Percentiles rank a stretch among this genome's conserved stretches.
Evolutionary conservation across 2,797 vertebrate genomes (phyloP).

Genomic region (Nothura maculosa): DNA sequence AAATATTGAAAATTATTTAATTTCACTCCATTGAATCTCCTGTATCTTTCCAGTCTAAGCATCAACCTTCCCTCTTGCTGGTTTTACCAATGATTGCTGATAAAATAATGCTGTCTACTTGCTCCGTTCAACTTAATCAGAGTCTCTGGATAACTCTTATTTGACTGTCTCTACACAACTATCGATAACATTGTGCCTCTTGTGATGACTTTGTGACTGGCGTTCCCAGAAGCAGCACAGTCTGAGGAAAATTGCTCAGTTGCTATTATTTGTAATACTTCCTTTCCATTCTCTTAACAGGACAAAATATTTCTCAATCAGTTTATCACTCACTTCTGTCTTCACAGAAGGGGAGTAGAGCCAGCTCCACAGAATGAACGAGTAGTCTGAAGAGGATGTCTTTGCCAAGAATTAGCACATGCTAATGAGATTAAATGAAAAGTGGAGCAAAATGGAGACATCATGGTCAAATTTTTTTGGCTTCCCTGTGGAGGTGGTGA

Average conservation of each 20-base stretch:
- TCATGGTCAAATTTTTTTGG: too few relatives aligned
- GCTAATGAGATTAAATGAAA: too few relatives aligned
- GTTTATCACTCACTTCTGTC: neutral
- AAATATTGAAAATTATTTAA: neutral
- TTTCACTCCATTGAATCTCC: neutral
- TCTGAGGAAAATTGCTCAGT: neutral
- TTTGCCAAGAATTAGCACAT: neutral
- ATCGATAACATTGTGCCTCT: fast-evolving
- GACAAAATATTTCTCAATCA: neutral
- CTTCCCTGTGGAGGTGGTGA: too few relatives aligned
- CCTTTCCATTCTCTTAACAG: neutral
- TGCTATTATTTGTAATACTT: neutral
- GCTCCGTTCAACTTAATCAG: neutral
- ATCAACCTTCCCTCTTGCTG: neutral
- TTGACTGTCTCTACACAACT: neutral
- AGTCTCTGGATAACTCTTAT: neutral
- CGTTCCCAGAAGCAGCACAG: neutral
- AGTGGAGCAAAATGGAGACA: too few relatives aligned
- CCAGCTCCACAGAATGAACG: neutral
- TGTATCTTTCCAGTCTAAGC: neutral
- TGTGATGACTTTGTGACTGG: neutral
- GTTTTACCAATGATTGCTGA: neutral
- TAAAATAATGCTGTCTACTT: neutral
- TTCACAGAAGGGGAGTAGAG: neutral
- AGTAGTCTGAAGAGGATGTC: neutral